Conservation (phyloP, 2,888 invertebrate genomes). For the Timema podura region DNA sequence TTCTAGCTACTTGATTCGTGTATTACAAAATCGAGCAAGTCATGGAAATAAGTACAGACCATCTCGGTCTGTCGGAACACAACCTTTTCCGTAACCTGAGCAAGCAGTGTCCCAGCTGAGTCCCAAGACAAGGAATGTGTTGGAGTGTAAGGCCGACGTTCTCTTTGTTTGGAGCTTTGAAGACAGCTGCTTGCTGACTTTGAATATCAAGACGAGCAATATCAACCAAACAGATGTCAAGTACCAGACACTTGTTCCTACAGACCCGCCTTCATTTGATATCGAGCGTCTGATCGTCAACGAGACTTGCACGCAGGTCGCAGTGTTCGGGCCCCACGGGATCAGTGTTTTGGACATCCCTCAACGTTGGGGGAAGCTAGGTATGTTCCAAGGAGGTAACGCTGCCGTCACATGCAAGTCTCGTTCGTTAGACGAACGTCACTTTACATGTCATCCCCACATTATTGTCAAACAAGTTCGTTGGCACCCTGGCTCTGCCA, state of each 20-base stretch:
- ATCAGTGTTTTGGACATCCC: conserved; percentile 1
- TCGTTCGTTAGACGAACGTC: conserved; percentile 66
- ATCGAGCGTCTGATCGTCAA: not conserved
- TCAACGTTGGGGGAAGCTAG: conserved; percentile 3
- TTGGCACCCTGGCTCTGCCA: conserved; percentile 82
- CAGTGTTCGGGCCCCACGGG: conserved; percentile 1
- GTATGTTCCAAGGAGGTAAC: conserved; percentile 9
- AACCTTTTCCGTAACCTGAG: conserved; percentile 58
- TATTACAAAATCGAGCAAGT: too few species aligned
- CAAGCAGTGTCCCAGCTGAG: conserved; percentile 51
- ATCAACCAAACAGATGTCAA: conserved; percentile 45
- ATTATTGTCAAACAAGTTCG: conserved; percentile 68
- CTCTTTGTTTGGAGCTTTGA: conserved; percentile 63
- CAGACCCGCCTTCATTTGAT: conserved; percentile 3
- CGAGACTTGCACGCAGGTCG: not conserved
- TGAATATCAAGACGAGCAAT: conserved; percentile 52
- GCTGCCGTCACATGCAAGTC: conserved; percentile 52
- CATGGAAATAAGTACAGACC: conserved; percentile 28
- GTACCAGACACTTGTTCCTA: conserved; percentile 1
- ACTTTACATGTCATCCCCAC: conserved; percentile 63
- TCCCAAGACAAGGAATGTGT: conserved; percentile 58
- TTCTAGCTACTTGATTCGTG: too few species aligned
- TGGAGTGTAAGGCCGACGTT: conserved; percentile 62
- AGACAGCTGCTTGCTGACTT: conserved; percentile 59
- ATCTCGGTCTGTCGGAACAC: conserved; percentile 42